phyloP scores from a whole-genome alignment of 2,888 invertebrate species.

The Furcula furcula region DNA sequence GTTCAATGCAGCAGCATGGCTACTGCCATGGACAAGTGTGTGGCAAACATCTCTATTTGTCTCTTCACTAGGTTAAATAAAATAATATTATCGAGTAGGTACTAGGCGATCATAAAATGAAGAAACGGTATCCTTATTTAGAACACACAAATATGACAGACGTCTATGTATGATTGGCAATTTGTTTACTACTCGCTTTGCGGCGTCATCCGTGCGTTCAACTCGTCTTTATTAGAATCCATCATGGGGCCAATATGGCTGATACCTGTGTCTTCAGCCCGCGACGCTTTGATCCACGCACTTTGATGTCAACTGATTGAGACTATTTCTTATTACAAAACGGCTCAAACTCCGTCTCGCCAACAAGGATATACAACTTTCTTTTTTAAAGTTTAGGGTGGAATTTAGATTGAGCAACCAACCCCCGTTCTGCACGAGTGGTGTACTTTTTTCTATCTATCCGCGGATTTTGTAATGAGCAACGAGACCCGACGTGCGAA shows the following conservation, averaged over 20 bases:
- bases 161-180: conserved; percentile 27
- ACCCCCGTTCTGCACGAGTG: conserved; percentile 25
- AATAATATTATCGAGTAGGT: too few relatives aligned
- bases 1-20: too few relatives aligned
- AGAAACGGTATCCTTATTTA: too few relatives aligned
- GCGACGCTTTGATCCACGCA: conserved; percentile 41
- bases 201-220: conserved; percentile 17
- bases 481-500: conserved; percentile 47
- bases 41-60: too few relatives aligned
- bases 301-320: conserved; percentile 35
- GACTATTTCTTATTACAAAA: conserved; percentile 10
- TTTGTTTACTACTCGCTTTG: conserved; percentile 12
- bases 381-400: not conserved
- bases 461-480: conserved; percentile 53
- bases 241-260: conserved; percentile 34
- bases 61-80: too few relatives aligned
- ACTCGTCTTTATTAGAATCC: conserved; percentile 33
- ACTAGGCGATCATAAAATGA: conserved; percentile 1
- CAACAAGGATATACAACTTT: conserved; percentile 8
- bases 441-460: conserved; percentile 33
- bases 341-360: conserved; percentile 14
- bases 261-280: conserved; percentile 45
- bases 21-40: too few relatives aligned
- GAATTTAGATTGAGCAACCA: conserved; percentile 2
- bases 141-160: too few relatives aligned